Percentiles rank a stretch among this genome's conserved stretches.
Conservation (phyloP, 1,140 invertebrate species). For the Ceratina australensis region DNA sequence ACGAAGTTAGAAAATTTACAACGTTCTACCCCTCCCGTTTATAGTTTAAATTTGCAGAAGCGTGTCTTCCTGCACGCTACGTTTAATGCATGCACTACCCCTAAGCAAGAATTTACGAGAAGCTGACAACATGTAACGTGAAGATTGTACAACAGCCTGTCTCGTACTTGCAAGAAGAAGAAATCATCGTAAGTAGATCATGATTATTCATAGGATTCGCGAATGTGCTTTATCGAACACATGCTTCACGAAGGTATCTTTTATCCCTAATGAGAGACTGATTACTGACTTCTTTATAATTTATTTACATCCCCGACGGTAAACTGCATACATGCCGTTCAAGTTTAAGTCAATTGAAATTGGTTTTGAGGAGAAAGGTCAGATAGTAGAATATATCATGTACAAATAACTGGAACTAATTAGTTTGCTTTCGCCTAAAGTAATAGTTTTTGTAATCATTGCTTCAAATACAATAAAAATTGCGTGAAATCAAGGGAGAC, state of each 20-base stretch:
- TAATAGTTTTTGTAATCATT: no score
- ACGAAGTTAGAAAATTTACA: background rate
- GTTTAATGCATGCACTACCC: slow-evolving; percentile 14
- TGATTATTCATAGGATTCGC: slow-evolving; percentile 38
- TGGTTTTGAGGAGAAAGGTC: slow-evolving; percentile 30
- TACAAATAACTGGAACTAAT: background rate
- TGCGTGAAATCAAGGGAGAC: no score
- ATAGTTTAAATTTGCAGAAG: no score
- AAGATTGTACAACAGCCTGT: slow-evolving; percentile 35
- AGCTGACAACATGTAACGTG: slow-evolving; percentile 45
- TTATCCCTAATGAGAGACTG: background rate
- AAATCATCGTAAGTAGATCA: slow-evolving; percentile 34
- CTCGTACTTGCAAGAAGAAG: slow-evolving; percentile 17
- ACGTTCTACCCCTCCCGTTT: background rate
- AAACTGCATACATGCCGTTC: background rate
- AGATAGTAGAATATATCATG: slow-evolving; percentile 17
- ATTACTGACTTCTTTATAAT: slow-evolving; percentile 9
- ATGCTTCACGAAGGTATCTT: background rate
- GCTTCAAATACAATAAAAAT: no score
- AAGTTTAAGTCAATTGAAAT: slow-evolving; percentile 8
- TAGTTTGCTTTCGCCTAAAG: no score
- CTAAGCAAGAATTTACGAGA: background rate
- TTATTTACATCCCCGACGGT: slow-evolving; percentile 27
- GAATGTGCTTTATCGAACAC: background rate
- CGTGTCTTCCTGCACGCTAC: slow-evolving; percentile 49